Percentiles rank a stretch among this genome's conserved stretches.
phyloP scores from a whole-genome alignment of 2,113 vertebrate species.

The Zeus faber region DNA sequence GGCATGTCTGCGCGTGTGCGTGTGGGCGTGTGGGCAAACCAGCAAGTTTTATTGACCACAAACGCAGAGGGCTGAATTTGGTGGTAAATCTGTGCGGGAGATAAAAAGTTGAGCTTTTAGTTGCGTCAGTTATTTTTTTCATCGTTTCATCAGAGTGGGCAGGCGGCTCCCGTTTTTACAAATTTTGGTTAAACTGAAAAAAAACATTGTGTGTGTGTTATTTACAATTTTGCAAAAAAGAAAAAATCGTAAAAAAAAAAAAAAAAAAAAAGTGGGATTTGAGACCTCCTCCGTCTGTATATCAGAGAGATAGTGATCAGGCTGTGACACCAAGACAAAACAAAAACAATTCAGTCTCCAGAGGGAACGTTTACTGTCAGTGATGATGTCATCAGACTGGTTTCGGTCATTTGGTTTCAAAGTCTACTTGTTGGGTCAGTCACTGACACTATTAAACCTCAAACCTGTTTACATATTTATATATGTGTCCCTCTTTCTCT shows the following conservation, averaged over 20 bases:
- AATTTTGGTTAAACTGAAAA: no score
- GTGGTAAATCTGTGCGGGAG: neutral
- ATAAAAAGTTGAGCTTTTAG: neutral
- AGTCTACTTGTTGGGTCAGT: no score
- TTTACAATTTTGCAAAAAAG: no score
- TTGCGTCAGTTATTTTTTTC: no score
- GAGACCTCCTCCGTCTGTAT: slow-evolving; percentile 5
- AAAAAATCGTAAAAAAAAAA: neutral
- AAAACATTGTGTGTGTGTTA: slow-evolving; percentile 1
- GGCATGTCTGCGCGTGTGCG: slow-evolving; percentile 1
- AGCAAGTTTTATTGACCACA: neutral
- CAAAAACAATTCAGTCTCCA: neutral
- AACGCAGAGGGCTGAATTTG: neutral
- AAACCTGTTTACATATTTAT: neutral
- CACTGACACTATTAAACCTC: no score
- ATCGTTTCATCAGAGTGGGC: no score
- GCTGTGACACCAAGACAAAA: no score
- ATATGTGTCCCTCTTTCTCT: slow-evolving; percentile 14
- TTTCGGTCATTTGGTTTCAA: neutral
- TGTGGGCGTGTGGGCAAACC: slow-evolving; percentile 10
- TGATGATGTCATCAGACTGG: neutral
- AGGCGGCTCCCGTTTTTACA: no score
- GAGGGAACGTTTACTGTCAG: neutral
- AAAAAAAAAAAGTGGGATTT: neutral
- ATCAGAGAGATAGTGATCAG: slow-evolving; percentile 8